phyloP scores from a whole-genome alignment of 2,888 invertebrate species.

The Nasonovia ribisnigri region DNA sequence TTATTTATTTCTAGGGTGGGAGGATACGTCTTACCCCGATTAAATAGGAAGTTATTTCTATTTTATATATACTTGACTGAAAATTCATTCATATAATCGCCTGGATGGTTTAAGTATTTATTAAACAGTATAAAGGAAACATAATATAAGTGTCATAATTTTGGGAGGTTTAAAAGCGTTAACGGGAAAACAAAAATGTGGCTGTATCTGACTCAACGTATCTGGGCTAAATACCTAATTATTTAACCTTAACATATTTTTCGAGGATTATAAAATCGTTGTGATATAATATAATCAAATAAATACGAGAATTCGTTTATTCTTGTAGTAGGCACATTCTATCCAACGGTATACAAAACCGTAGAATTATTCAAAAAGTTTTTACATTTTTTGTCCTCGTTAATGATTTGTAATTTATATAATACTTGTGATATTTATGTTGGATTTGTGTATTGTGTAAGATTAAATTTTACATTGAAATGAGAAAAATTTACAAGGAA shows the following conservation, averaged over 20 bases:
- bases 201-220: background rate
- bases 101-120: background rate
- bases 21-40: constrained; percentile 29
- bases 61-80: constrained; percentile 19
- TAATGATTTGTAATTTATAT: background rate
- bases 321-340: background rate
- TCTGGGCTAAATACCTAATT: background rate
- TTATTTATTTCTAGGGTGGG: background rate
- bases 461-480: background rate
- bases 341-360: background rate
- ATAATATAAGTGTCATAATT: constrained; percentile 41
- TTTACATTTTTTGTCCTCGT: background rate
- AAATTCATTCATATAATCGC: background rate
- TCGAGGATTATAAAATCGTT: constrained; percentile 35
- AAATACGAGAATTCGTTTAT: background rate
- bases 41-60: constrained; percentile 29
- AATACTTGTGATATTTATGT: background rate
- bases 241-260: constrained; percentile 20
- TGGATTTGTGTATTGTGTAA: background rate
- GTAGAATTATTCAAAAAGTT: background rate
- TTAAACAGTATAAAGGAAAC: background rate
- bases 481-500: background rate
- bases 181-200: constrained; percentile 31
- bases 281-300: background rate
- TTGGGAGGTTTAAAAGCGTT: background rate